Evolutionary conservation across 2,113 vertebrate genomes (phyloP).

Genomic region (Ursus arctos): DNA sequence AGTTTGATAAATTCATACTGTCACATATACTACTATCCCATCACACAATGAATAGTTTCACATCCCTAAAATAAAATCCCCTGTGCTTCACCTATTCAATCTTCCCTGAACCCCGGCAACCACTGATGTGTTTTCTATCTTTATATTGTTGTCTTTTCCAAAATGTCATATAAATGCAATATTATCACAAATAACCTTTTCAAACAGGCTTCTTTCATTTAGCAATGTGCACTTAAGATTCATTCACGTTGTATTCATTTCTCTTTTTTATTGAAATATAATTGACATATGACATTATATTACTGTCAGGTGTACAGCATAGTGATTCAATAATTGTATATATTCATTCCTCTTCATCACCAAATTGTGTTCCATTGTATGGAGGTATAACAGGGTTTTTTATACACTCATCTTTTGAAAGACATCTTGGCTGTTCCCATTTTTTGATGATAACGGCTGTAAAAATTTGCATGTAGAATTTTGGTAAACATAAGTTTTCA

Average conservation of each 20-base stretch:
- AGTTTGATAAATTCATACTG: neutral
- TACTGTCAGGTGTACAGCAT: neutral
- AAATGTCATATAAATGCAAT: neutral
- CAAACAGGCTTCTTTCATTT: neutral
- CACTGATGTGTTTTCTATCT: neutral
- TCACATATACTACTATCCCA: neutral
- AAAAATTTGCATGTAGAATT: neutral
- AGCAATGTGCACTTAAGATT: neutral
- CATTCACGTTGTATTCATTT: neutral
- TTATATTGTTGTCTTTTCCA: neutral
- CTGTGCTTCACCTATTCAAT: neutral
- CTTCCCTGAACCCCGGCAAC: neutral
- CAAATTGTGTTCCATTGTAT: neutral
- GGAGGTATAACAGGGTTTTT: neutral
- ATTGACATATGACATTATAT: neutral
- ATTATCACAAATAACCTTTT: neutral
- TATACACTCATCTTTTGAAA: neutral
- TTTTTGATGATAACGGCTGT: neutral
- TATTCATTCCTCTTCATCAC: neutral
- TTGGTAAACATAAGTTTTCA: neutral
- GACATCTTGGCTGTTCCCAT: neutral
- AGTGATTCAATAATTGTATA: neutral
- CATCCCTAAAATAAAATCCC: neutral
- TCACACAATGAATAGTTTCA: neutral
- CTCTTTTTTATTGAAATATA: neutral